Conservation (phyloP, 2,113 vertebrate species). For the Tricholaema leucomelas region DNA sequence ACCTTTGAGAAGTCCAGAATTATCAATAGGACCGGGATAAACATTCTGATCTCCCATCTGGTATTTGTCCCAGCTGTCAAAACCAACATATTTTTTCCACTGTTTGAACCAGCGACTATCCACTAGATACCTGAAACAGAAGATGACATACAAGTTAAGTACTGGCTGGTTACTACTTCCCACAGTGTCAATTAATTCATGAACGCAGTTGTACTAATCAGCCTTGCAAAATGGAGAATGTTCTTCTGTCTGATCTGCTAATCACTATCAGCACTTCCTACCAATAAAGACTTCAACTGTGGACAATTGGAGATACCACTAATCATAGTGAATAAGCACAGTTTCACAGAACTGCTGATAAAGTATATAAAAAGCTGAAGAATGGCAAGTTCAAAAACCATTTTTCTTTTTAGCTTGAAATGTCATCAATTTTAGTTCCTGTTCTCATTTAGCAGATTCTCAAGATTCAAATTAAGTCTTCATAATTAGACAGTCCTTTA, state of each 20-base stretch:
- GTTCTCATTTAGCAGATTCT: neutral
- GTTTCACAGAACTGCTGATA: neutral
- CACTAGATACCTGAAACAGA: constrained; percentile 89
- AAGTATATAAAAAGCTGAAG: neutral
- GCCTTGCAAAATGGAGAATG: neutral
- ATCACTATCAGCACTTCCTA: neutral
- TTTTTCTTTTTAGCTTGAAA: neutral
- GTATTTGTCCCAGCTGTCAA: constrained; percentile 99
- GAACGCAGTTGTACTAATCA: neutral
- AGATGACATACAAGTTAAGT: constrained; percentile 15
- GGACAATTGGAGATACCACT: neutral
- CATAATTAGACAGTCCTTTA: neutral
- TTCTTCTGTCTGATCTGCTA: neutral
- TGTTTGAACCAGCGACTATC: constrained; percentile 99
- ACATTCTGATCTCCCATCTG: constrained; percentile 98
- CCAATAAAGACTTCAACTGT: neutral
- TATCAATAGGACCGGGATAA: constrained; percentile 97
- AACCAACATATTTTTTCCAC: constrained; percentile 99
- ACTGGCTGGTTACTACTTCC: neutral
- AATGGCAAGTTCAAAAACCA: neutral
- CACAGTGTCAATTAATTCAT: neutral
- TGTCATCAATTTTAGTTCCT: neutral
- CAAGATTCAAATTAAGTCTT: neutral
- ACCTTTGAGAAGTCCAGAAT: constrained; percentile 97
- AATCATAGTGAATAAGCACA: neutral